Percentiles rank a stretch among this genome's conserved stretches.
phyloP scores from a whole-genome alignment of 2,797 vertebrate species.

The Lagorchestes hirsutus region DNA sequence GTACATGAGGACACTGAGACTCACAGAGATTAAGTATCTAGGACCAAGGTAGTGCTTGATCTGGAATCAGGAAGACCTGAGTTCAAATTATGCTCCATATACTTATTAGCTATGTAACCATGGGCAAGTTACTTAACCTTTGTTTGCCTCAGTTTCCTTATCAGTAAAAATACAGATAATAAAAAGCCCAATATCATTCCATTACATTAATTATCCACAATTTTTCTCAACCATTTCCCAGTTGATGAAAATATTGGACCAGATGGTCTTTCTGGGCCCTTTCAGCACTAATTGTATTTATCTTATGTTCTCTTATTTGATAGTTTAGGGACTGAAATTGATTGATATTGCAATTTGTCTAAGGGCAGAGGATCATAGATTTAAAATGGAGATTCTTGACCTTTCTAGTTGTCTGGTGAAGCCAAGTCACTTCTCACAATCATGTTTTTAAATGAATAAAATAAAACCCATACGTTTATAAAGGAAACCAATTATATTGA shows the following conservation, averaged over 20 bases:
- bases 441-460: too few relatives aligned
- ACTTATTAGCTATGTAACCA: neutral
- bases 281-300: too few relatives aligned
- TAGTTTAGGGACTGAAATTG: too few relatives aligned
- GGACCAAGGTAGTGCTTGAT: neutral
- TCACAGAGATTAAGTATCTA: neutral
- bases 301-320: too few relatives aligned
- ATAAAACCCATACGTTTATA: too few relatives aligned
- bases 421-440: too few relatives aligned
- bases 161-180: neutral
- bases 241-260: neutral
- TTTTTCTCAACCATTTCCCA: conserved; percentile 27
- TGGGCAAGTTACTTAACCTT: neutral
- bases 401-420: too few relatives aligned
- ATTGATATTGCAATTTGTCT: too few relatives aligned
- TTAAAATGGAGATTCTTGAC: too few relatives aligned
- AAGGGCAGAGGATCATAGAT: too few relatives aligned
- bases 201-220: neutral
- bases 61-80: neutral
- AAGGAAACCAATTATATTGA: too few relatives aligned
- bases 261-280: too few relatives aligned
- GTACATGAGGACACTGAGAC: neutral
- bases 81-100: neutral
- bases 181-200: neutral
- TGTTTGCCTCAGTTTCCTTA: neutral